These are phyloP conservation scores for Epinotia ramella DNA, from an alignment of 2,888 invertebrate species.

Conservation along the genomic window DNA sequence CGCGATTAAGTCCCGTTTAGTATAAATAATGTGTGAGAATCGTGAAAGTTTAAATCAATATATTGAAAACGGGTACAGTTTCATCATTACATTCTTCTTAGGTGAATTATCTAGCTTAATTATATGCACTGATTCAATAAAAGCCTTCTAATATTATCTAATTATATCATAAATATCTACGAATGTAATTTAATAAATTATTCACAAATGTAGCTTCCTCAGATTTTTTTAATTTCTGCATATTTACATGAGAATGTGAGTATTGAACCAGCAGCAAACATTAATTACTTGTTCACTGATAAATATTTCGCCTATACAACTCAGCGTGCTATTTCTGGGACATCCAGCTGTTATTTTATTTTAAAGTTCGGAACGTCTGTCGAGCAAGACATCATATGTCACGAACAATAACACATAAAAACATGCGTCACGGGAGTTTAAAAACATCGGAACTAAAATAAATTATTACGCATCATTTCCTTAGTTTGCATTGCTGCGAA, in stretches of 20 bases:
- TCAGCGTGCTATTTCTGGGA: constrained; percentile 27
- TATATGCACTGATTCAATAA: not conserved
- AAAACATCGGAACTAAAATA: constrained; percentile 31
- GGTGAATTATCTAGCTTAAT: not conserved
- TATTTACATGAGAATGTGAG: not conserved
- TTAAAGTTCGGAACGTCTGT: constrained; percentile 28
- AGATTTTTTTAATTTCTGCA: not conserved
- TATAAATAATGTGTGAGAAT: too few relatives aligned
- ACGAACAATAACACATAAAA: constrained; percentile 50
- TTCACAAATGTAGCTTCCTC: constrained; percentile 1
- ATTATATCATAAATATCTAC: not conserved
- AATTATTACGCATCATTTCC: not conserved
- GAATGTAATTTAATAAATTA: constrained; percentile 17
- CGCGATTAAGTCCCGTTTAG: too few relatives aligned
- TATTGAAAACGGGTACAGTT: too few relatives aligned
- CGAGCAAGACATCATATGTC: constrained; percentile 32
- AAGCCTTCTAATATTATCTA: constrained; percentile 11
- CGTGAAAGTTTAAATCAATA: too few relatives aligned
- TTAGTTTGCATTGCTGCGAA: not conserved
- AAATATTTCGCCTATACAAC: constrained; percentile 15
- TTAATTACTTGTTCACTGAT: constrained; percentile 33
- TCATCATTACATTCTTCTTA: too few relatives aligned
- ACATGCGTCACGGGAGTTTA: constrained; percentile 59
- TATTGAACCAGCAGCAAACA: constrained; percentile 19
- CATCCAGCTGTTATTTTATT: constrained; percentile 40